Evolutionary conservation across 2,888 invertebrate genomes (phyloP).

Genomic region (Sinelater perroti): DNA sequence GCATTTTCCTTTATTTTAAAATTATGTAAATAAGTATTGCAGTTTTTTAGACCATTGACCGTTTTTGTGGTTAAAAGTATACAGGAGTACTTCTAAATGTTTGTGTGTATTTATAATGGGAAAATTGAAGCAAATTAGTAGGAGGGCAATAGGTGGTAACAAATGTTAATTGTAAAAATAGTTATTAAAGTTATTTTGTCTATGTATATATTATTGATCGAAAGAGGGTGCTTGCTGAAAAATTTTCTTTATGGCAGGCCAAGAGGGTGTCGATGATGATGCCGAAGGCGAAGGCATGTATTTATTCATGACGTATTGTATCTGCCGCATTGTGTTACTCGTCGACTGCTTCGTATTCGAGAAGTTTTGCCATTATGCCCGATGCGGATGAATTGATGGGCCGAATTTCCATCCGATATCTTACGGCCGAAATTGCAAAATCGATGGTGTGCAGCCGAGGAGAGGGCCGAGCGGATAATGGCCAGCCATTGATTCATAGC

Average conservation of each 20-base stretch:
- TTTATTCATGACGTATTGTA: slow-evolving; percentile 32
- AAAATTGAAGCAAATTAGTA: no score
- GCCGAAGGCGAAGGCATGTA: slow-evolving; percentile 19
- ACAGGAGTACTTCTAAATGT: no score
- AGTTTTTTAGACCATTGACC: no score
- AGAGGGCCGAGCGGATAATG: slow-evolving; percentile 31
- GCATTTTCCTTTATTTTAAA: no score
- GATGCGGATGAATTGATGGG: slow-evolving; percentile 27
- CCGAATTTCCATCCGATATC: slow-evolving; percentile 30
- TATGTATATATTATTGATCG: no score
- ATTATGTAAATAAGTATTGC: no score
- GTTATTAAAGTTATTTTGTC: no score
- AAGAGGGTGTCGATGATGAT: slow-evolving; percentile 6
- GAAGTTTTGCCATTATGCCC: slow-evolving; percentile 20
- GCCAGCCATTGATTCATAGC: slow-evolving; percentile 37
- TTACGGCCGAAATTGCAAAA: slow-evolving; percentile 36
- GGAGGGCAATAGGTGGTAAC: no score
- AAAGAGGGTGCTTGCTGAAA: no score
- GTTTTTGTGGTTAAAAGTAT: no score
- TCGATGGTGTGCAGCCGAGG: slow-evolving; percentile 38
- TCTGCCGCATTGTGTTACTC: slow-evolving; percentile 26
- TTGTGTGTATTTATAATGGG: no score
- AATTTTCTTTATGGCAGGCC: not conserved
- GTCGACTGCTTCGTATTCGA: slow-evolving; percentile 14
- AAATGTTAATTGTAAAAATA: no score